phyloP scores from a whole-genome alignment of 2,888 invertebrate genomes.

The Pachliopta kotzebuea region DNA sequence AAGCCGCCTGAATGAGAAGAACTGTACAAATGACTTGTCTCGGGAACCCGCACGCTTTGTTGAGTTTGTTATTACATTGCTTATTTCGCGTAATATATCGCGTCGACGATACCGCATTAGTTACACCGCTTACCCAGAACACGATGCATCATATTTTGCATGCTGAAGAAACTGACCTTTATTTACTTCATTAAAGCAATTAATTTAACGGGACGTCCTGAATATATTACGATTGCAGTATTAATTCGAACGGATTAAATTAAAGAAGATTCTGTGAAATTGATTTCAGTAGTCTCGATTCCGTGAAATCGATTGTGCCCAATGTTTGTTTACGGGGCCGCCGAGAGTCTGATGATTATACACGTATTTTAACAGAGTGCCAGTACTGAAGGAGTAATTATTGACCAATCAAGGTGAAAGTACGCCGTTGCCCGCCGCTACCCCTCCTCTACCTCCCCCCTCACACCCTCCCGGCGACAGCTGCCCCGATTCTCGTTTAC shows the following conservation, averaged over 20 bases:
- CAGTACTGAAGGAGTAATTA: slow-evolving; percentile 54
- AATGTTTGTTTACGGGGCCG: slow-evolving; percentile 18
- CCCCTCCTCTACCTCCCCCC: background rate
- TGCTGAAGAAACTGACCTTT: background rate
- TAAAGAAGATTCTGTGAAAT: slow-evolving; percentile 1
- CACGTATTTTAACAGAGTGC: slow-evolving; percentile 41
- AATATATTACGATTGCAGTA: background rate
- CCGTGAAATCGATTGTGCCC: slow-evolving; percentile 14
- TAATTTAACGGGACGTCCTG: background rate
- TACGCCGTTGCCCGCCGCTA: slow-evolving; percentile 35
- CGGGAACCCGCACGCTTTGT: slow-evolving; percentile 23
- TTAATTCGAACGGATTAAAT: background rate
- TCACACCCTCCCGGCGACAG: slow-evolving; percentile 2
- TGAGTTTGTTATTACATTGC: slow-evolving; percentile 13
- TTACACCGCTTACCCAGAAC: slow-evolving; percentile 20
- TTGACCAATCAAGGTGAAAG: slow-evolving; percentile 64
- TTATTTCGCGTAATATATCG: slow-evolving; percentile 25
- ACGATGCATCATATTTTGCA: slow-evolving; percentile 17
- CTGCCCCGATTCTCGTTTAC: slow-evolving; percentile 32
- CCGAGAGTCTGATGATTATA: slow-evolving; percentile 35
- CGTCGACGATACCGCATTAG: slow-evolving; percentile 17
- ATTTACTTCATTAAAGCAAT: background rate
- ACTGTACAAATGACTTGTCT: slow-evolving; percentile 27
- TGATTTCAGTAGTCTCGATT: slow-evolving; percentile 6
- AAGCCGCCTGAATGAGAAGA: slow-evolving; percentile 24